Evolutionary conservation across 2,113 vertebrate genomes (phyloP), one percentile per base, ranked within the genome.

Genomic region (Megaceryle maxima): DNA sequence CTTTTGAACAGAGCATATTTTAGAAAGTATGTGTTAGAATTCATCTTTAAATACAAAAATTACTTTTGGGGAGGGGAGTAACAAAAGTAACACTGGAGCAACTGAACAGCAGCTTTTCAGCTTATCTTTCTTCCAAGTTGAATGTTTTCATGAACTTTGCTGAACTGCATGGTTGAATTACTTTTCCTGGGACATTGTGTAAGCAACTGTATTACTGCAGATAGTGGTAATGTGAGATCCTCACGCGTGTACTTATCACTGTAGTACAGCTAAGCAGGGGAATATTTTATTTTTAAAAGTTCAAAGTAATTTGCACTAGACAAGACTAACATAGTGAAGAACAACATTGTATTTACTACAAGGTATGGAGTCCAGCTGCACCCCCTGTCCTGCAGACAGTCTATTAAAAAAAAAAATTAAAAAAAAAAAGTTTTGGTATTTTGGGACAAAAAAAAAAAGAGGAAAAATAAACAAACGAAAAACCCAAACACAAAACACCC

Each of bases 1-100:
- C 92, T 96, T 97, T 60, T 88, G 80, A 97, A 88, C 70, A 90
- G 92, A 92, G 88, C 51, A 70, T 59, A 44, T 78, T 87, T 60
- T 28, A 79, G 44, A 33, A 93, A 86, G 51, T 17, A 31, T 19
- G 46, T 55, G 46, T 67, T 69, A 43, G 76, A 92, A 82, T 56
- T 50, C 10, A 44, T 80, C 80, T 92, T 50, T 44, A 31, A 67
- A 80, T 51, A 35, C 29, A 74, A 83, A 89, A 92, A 51, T 29
- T 13, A n/a, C 11, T 44, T 60, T 55, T 29, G 31, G 55, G 15
- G 28, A 13, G 39, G 24, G 2, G 5, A 3, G 33, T 44, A 59
- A 85, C 55, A 68, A 29, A 84, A 82, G 53, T 60, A 84, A 82
- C 2, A 0, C 0, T 2, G 19, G 70, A 55, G n/a, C 69, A 88